These are phyloP conservation scores for Aselliscus stoliczkanus DNA, from an alignment of 2,797 vertebrate species.

Conservation along the genomic window DNA sequence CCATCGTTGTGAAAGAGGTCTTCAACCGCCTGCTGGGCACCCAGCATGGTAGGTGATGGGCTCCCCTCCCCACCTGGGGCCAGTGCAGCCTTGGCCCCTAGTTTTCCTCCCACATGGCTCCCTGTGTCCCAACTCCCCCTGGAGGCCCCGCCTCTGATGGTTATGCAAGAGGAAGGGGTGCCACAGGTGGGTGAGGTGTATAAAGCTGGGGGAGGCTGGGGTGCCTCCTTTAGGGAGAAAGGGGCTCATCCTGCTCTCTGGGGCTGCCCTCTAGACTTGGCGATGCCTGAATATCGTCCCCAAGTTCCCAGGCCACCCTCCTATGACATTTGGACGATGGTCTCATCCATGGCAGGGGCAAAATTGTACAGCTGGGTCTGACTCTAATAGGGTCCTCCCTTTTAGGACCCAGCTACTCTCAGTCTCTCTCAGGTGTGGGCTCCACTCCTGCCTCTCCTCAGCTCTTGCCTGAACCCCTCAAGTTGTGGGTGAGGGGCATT, in stretches of 20 bases:
- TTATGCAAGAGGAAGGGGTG: neutral
- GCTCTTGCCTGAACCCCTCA: neutral
- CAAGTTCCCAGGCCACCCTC: neutral
- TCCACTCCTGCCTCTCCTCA: neutral
- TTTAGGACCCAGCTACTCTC: neutral
- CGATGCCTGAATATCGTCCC: fast-evolving
- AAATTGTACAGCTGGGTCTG: neutral
- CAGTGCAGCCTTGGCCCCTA: neutral
- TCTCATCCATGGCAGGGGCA: neutral
- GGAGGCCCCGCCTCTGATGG: neutral
- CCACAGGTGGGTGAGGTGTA: too few species aligned
- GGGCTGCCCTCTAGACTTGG: neutral
- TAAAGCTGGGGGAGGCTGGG: neutral
- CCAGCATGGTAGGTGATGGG: conserved; percentile 88
- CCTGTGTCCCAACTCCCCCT: neutral
- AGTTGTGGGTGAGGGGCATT: neutral
- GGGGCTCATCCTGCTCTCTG: neutral
- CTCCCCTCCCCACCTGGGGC: too few species aligned
- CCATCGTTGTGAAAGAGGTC: conserved; percentile 96
- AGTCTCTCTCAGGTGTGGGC: neutral
- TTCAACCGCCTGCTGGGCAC: conserved; percentile 96
- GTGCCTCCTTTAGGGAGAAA: neutral
- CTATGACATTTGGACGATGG: neutral
- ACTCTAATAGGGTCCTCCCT: neutral
- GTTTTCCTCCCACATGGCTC: fast-evolving